Percentiles rank a stretch among this genome's conserved stretches.
These are phyloP conservation scores for Lasioglossum figueresi DNA, from an alignment of 2,888 invertebrate genomes.

Conservation along the genomic window DNA sequence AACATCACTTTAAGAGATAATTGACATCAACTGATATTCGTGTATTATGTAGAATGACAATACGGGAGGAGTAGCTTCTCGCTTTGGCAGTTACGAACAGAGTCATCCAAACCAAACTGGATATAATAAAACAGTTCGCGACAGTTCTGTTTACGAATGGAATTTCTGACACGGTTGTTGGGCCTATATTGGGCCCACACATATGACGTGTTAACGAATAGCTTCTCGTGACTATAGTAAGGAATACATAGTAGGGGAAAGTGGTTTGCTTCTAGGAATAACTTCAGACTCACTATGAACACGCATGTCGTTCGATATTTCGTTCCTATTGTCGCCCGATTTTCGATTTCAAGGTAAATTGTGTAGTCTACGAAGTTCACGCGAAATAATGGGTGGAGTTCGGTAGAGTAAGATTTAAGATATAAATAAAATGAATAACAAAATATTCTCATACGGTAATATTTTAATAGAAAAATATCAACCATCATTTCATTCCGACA, in stretches of 20 bases:
- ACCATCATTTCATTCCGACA: neutral
- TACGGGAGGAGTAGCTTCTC: neutral
- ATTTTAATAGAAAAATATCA: neutral
- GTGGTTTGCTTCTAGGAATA: slow-evolving; percentile 11
- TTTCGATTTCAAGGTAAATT: neutral
- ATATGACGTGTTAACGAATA: neutral
- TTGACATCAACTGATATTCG: slow-evolving; percentile 7
- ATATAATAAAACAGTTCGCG: neutral
- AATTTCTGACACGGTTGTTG: neutral
- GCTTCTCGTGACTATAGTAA: neutral
- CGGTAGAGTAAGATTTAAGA: neutral
- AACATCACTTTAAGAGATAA: neutral
- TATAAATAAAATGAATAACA: neutral
- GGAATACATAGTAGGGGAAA: neutral
- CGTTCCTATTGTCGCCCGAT: neutral
- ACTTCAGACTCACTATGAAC: slow-evolving; percentile 6
- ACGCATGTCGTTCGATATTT: neutral
- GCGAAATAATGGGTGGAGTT: no score
- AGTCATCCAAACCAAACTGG: slow-evolving; percentile 13
- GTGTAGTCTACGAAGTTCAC: neutral
- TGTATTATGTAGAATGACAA: neutral
- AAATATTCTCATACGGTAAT: neutral
- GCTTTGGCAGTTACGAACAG: slow-evolving; percentile 5
- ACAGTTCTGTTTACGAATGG: neutral
- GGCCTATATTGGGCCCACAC: slow-evolving; percentile 6